Base-by-base conservation (phyloP, 1,140 invertebrate species). In the Odontomachus brunneus region DNA sequence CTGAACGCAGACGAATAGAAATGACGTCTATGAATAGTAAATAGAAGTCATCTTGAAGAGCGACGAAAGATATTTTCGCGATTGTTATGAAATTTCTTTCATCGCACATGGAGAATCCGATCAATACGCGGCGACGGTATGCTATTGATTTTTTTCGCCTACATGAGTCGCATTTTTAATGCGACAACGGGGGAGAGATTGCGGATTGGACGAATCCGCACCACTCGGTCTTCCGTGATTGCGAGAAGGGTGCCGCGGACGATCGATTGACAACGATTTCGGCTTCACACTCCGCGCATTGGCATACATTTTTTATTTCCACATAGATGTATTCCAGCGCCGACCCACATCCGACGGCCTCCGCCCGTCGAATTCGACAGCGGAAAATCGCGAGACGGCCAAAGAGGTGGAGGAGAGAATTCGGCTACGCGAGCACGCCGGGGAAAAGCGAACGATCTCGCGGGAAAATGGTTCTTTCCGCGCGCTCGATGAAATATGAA, bases 261-360 rank as follows among this genome's bases (percentile, higher is more conserved):
- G 75, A 80, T 80, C 69, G 75, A 80, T 78, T 63, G 75, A 69
- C 75, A 57, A 71, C 75, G 22, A 33, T 80, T 66, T 67, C 49
- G 63, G 62, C 62, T 67, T 78, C 63, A 51, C 51, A 57, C 38
- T 49, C 33, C 38, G 57, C 72, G n/a, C 48, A 53, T 55, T 66
- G 74, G 75, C 29, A 80, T 80, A 69, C 51, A 80, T 69, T 80
- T 80, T 80, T 80, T 80, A 71, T 80, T 71, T 80, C n/a, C 38
- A 71, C 75, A 33, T n/a, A 65, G 65, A 59, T 76, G 62, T 80
- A 69, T 71, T 57, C 33, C n/a, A 59, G 22, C 63, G 33, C 19
- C 62, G 48, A 53, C 51, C 26, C 53, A 38, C 53, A 29, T 55
- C 17, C 57, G 2, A 24, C 29, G 29, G 29, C 15, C n/a, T 15